A percentile compares a stretch with the other conserved stretches of the same genome.
These are phyloP conservation scores for Notechis scutatus DNA, from an alignment of 2,113 vertebrate species.

Conservation along the genomic window DNA sequence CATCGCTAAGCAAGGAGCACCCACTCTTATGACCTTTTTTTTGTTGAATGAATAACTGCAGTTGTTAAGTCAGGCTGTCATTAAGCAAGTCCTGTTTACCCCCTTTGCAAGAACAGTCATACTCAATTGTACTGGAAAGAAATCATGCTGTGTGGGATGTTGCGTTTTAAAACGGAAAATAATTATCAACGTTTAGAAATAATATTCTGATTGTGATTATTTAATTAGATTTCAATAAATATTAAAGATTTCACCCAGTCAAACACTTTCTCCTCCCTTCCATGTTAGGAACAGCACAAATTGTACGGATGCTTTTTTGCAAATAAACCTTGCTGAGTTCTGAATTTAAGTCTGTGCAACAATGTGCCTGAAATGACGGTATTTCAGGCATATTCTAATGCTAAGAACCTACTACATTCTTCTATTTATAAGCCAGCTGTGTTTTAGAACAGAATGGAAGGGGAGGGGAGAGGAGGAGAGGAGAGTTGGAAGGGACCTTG, in stretches of 20 bases:
- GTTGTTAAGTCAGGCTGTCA: not conserved
- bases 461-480: too few species aligned
- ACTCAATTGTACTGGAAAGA: not conserved
- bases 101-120: not conserved
- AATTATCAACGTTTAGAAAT: not conserved
- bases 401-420: not conserved
- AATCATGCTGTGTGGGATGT: not conserved
- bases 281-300: not conserved
- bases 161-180: not conserved
- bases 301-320: not conserved
- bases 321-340: not conserved
- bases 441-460: not conserved
- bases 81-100: not conserved
- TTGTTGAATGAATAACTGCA: not conserved
- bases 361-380: not conserved
- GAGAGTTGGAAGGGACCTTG: too few species aligned
- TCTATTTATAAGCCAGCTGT: not conserved
- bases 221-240: not conserved
- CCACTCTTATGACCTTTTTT: not conserved
- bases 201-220: not conserved
- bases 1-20: not conserved
- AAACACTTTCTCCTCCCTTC: not conserved
- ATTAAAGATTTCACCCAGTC: not conserved
- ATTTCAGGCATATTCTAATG: not conserved
- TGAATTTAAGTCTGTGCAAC: not conserved